Percentiles rank a stretch among this genome's conserved stretches.
Evolutionary conservation across 2,113 vertebrate genomes (phyloP).

Genomic region (Hemiprocne comata): DNA sequence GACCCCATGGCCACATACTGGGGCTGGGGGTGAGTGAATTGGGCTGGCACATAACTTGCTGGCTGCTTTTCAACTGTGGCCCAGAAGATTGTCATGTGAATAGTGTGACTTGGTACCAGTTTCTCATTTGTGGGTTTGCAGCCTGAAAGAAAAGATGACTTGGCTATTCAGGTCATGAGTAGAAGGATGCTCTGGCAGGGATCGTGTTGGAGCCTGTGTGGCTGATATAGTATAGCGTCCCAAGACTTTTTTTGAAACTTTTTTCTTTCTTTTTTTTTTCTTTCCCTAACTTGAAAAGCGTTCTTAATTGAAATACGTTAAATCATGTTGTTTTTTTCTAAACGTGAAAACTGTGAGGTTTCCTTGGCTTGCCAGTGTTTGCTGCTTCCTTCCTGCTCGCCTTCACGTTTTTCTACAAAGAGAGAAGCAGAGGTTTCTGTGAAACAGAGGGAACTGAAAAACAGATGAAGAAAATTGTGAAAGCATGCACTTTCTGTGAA

Average conservation of each 20-base stretch:
- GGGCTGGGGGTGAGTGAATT: rapidly evolving
- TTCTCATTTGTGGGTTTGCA: background rate
- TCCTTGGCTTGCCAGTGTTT: background rate
- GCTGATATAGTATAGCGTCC: background rate
- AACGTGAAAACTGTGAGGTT: background rate
- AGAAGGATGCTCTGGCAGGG: background rate
- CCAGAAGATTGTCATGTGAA: background rate
- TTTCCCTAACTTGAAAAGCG: rapidly evolving
- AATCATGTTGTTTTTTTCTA: background rate
- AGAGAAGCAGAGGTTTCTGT: background rate
- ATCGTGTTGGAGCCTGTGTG: background rate
- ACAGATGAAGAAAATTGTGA: background rate
- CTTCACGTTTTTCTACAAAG: background rate
- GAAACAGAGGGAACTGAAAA: constrained; percentile 1
- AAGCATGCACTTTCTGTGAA: background rate
- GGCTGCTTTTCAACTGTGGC: background rate
- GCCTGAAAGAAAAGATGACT: background rate
- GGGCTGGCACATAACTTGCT: background rate
- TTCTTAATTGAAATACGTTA: background rate
- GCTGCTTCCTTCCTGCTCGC: background rate
- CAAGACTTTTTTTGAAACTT: background rate
- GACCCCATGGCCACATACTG: rapidly evolving
- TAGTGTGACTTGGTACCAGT: background rate
- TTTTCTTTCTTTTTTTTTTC: background rate
- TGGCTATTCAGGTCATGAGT: background rate